Base-by-base conservation (phyloP, 2,888 invertebrate species). In the Leptarthrus brevirostris region DNA sequence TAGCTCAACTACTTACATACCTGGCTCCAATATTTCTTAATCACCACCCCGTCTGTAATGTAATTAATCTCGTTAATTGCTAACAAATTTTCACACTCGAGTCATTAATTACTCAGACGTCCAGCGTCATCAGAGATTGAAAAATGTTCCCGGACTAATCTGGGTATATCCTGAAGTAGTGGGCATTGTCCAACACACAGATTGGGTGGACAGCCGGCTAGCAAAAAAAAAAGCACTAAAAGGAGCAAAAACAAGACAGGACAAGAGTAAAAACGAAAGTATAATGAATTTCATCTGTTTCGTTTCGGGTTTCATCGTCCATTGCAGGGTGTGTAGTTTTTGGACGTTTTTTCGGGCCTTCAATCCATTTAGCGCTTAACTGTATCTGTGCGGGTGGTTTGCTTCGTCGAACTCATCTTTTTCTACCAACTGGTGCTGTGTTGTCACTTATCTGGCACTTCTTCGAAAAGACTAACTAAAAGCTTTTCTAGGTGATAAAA, bases 1-100 rank as follows among this genome's bases (percentile, higher is more conserved):
- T 40, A 10, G 12, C 12, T 8, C 40, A 40, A 40, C 40, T 40
- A 40, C 40, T 40, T 40, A 49, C n/a, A 49, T 49, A 49, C 16
- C 20, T 49, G 16, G 16, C 16, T 4, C 18, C 26, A 47, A 26
- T 64, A 64, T 64, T 64, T 64, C 64, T 64, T 47, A 64, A 40
- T 64, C 64, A 64, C 64, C 58, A 18, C 58, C 58, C 36, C 18
- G 36, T 58, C 58, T 58, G 58, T 58, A 69, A 69, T 69, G 69
- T 40, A 34, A 72, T 72, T 72, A 49, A 72, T 72, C 58, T 61
- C 47, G 72, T 72, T 72, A 72, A 72, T 72, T 72, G 72, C 72
- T 72, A 61, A 72, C 58, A 61, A 72, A 72, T 61, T 72, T 72
- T 61, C 61, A 72, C 58, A 58, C 72, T 61, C 47, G 16, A 36